Conservation (phyloP, 2,797 vertebrate genomes). For the Phylloscopus collybita region DNA sequence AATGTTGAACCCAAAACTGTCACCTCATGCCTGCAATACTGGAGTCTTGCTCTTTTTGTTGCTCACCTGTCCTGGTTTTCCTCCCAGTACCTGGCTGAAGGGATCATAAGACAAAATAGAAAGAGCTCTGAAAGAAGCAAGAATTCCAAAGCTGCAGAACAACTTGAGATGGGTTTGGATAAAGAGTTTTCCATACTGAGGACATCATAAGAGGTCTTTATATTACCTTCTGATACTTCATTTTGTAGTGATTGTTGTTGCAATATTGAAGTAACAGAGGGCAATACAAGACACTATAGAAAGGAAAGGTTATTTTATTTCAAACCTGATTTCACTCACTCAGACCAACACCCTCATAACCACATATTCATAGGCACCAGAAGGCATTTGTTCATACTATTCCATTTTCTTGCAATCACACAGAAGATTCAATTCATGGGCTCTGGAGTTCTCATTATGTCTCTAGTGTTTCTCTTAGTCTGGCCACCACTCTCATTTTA, state of each 20-base stretch:
- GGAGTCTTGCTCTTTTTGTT: not conserved
- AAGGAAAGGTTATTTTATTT: not conserved
- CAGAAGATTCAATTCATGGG: not conserved
- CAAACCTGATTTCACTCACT: not conserved
- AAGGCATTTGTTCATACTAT: not conserved
- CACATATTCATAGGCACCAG: not conserved
- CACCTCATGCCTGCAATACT: not conserved
- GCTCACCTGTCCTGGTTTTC: not conserved
- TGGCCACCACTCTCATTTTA: not conserved
- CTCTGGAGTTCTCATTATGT: not conserved
- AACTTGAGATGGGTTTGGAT: not conserved
- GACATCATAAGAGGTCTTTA: not conserved
- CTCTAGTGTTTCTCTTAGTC: not conserved
- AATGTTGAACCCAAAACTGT: not conserved
- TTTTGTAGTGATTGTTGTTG: not conserved
- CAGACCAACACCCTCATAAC: not conserved
- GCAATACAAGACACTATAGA: not conserved
- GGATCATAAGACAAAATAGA: not conserved
- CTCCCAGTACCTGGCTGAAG: not conserved
- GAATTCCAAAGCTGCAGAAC: not conserved
- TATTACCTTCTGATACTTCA: not conserved
- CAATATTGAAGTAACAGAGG: not conserved
- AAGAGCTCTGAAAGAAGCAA: not conserved
- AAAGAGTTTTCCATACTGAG: not conserved
- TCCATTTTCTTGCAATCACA: not conserved